Percentiles rank a stretch among this genome's conserved stretches.
Conservation (phyloP, 2,888 invertebrate genomes). For the Geophilus truncorum region DNA sequence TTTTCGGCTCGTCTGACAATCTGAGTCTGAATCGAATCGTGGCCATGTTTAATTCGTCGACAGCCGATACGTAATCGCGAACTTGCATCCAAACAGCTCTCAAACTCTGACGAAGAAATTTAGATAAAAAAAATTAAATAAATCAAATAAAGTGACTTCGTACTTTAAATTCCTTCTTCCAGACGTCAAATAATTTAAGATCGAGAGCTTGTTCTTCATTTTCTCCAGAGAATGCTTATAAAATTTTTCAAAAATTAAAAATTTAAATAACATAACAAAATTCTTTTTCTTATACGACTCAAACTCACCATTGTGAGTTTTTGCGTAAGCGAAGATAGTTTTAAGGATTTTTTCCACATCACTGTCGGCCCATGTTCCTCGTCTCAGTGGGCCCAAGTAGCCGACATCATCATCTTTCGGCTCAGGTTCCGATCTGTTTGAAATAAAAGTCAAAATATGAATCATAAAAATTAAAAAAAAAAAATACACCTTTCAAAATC, state of each 20-base stretch:
- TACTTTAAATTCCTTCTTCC: slow-evolving; percentile 63
- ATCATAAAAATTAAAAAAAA: not conserved
- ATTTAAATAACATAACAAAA: not conserved
- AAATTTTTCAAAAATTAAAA: not conserved
- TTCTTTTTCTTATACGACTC: no score
- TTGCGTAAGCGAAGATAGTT: slow-evolving; percentile 46
- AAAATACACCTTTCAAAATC: slow-evolving; percentile 30
- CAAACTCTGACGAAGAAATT: slow-evolving; percentile 40
- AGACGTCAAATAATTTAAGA: slow-evolving; percentile 56
- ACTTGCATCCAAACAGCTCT: slow-evolving; percentile 49
- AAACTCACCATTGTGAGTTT: not conserved
- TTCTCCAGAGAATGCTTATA: not conserved
- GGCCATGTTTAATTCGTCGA: slow-evolving; percentile 69
- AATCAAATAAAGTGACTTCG: not conserved
- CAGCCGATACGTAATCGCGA: slow-evolving; percentile 55
- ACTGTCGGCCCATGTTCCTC: slow-evolving; percentile 61
- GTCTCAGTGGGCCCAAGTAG: slow-evolving; percentile 47
- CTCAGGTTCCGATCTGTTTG: not conserved
- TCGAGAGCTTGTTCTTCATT: slow-evolving; percentile 55
- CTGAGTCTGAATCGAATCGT: slow-evolving; percentile 57
- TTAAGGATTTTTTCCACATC: slow-evolving; percentile 57
- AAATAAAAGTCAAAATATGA: not conserved
- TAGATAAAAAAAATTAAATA: not conserved
- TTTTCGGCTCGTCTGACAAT: slow-evolving; percentile 49
- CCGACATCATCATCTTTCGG: slow-evolving; percentile 38